Evolutionary conservation across 2,888 invertebrate species (phyloP).

Genomic region (Nymphalis urticae): DNA sequence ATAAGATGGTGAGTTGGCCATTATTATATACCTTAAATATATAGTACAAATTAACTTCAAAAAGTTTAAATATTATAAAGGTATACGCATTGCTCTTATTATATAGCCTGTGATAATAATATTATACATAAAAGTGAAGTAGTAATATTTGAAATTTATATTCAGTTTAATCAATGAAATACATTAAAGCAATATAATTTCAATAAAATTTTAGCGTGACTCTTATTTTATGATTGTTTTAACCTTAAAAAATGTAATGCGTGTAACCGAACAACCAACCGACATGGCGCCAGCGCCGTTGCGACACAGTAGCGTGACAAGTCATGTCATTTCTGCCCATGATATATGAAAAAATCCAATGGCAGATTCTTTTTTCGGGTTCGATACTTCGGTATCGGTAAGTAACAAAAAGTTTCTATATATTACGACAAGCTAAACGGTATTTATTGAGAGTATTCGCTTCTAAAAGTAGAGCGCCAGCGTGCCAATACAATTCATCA

Average conservation of each 20-base stretch:
- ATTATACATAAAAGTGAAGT: no score
- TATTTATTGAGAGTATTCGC: slow-evolving; percentile 48
- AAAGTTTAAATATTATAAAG: no score
- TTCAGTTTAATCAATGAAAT: no score
- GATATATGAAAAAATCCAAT: slow-evolving; percentile 85
- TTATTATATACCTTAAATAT: no score
- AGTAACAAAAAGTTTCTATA: slow-evolving; percentile 66
- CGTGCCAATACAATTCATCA: slow-evolving; percentile 55
- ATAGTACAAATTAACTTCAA: no score
- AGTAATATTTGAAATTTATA: no score
- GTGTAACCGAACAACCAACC: slow-evolving; percentile 37
- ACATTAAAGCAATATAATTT: no score
- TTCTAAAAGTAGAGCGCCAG: slow-evolving; percentile 55
- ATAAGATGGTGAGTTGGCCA: no score
- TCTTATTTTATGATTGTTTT: background rate
- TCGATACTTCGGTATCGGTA: slow-evolving; percentile 89
- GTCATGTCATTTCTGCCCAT: slow-evolving; percentile 85
- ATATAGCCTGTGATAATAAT: no score
- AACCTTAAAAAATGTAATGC: slow-evolving; percentile 9
- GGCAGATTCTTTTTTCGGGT: slow-evolving; percentile 94
- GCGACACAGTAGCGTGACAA: slow-evolving; percentile 83
- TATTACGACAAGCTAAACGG: slow-evolving; percentile 43
- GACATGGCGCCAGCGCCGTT: slow-evolving; percentile 57
- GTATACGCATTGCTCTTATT: no score
- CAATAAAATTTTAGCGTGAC: no score